phyloP scores from a whole-genome alignment of 2,888 invertebrate species.

The Scaptomyza flava region DNA sequence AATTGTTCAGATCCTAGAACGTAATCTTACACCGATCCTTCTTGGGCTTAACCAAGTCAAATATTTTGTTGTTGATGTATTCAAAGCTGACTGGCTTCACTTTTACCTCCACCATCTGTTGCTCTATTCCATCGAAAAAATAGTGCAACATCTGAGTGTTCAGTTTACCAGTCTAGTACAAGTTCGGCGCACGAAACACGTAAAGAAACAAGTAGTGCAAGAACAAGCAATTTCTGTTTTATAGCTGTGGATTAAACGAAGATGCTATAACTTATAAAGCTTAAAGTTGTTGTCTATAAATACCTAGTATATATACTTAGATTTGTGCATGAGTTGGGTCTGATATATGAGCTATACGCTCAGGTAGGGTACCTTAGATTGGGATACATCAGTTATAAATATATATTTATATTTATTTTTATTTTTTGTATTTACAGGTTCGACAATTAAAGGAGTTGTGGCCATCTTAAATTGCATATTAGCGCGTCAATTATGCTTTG shows the following conservation, averaged over 20 bases:
- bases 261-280: too few species aligned
- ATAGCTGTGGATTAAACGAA: neutral
- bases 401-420: slow-evolving; percentile 9
- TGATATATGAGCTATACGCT: too few species aligned
- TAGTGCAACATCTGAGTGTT: slow-evolving; percentile 96
- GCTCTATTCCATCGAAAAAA: slow-evolving; percentile 97
- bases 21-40: slow-evolving; percentile 93
- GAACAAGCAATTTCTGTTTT: neutral
- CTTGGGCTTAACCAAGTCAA: slow-evolving; percentile 97
- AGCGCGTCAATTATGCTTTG: slow-evolving; percentile 94
- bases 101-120: slow-evolving; percentile 93
- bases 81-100: slow-evolving; percentile 96
- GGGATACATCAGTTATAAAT: too few species aligned
- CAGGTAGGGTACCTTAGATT: too few species aligned
- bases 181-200: slow-evolving; percentile 87
- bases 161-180: slow-evolving; percentile 93
- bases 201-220: slow-evolving; percentile 84
- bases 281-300: too few species aligned
- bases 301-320: too few species aligned
- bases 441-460: slow-evolving; percentile 91
- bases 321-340: too few species aligned
- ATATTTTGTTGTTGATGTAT: slow-evolving; percentile 98
- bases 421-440: slow-evolving; percentile 86
- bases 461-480: slow-evolving; percentile 95
- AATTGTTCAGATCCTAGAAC: slow-evolving; percentile 91